These are phyloP conservation scores for Microplitis demolitor DNA, from an alignment of 1,140 invertebrate species.

Conservation along the genomic window DNA sequence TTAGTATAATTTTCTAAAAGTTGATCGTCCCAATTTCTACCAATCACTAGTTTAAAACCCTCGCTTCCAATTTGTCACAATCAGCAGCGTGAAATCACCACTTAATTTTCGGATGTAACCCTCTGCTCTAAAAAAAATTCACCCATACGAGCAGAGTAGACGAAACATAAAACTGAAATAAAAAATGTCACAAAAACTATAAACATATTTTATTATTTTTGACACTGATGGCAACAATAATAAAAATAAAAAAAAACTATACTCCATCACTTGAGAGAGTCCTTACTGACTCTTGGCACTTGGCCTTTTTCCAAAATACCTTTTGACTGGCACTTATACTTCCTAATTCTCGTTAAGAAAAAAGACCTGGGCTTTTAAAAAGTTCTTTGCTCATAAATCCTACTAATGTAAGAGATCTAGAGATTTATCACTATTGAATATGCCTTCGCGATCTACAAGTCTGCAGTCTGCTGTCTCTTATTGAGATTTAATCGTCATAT, in stretches of 20 bases:
- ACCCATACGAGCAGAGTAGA: background rate
- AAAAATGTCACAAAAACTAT: background rate
- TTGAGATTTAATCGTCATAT: slow-evolving; percentile 29
- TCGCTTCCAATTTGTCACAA: slow-evolving; percentile 39
- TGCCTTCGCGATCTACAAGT: background rate
- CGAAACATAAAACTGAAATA: background rate
- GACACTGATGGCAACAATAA: background rate
- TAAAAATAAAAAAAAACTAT: background rate
- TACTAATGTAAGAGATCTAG: too few relatives aligned
- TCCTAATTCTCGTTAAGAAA: too few relatives aligned
- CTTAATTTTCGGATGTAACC: slow-evolving; percentile 32
- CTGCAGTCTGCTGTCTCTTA: slow-evolving; percentile 7
- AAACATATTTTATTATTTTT: background rate
- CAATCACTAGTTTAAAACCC: too few relatives aligned
- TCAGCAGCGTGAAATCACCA: slow-evolving; percentile 42
- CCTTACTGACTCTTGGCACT: background rate
- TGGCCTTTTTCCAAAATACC: too few relatives aligned
- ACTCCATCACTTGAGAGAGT: background rate
- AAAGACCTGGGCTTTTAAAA: background rate
- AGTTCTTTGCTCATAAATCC: background rate
- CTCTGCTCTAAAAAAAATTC: background rate
- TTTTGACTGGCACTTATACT: too few relatives aligned
- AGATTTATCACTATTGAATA: too few relatives aligned
- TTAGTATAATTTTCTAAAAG: too few relatives aligned
- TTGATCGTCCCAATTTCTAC: background rate